Evolutionary conservation across 2,797 vertebrate species (phyloP).

Genomic region (Crenichthys baileyi): DNA sequence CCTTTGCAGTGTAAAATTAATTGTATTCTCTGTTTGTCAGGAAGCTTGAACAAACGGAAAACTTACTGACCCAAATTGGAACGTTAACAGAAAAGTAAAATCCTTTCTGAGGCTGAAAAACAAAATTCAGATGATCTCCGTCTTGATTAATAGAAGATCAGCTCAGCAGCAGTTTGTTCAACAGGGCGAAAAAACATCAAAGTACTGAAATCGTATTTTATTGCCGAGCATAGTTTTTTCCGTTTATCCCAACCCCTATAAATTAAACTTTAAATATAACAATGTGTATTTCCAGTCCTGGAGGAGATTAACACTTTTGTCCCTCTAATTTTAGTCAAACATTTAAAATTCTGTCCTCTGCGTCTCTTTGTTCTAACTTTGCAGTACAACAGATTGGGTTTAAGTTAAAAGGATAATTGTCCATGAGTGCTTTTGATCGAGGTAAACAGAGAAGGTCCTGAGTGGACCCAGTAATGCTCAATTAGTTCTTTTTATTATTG

Average conservation of each 20-base stretch:
- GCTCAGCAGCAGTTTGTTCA: constrained; percentile 23
- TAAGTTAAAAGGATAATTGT: neutral
- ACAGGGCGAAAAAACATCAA: neutral
- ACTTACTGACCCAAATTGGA: constrained; percentile 22
- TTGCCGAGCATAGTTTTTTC: neutral
- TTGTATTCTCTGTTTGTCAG: constrained; percentile 28
- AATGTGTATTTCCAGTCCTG: neutral
- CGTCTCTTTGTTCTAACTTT: neutral
- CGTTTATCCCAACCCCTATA: neutral
- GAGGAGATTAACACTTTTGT: neutral
- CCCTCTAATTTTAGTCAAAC: neutral
- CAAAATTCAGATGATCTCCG: constrained; percentile 29
- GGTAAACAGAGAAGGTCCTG: neutral
- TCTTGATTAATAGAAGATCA: constrained; percentile 33
- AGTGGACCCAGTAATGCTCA: neutral
- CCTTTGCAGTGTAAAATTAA: constrained; percentile 24
- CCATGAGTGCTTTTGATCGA: neutral
- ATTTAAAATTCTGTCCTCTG: neutral
- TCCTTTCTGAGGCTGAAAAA: constrained; percentile 14
- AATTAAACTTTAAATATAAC: neutral
- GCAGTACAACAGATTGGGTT: neutral
- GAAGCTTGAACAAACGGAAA: constrained; percentile 23
- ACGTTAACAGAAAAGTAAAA: neutral
- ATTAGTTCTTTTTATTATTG: too few relatives aligned
- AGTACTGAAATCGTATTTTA: neutral